Evolutionary conservation across 1,140 invertebrate species (phyloP).

Genomic region (Zeugodacus cucurbitae): DNA sequence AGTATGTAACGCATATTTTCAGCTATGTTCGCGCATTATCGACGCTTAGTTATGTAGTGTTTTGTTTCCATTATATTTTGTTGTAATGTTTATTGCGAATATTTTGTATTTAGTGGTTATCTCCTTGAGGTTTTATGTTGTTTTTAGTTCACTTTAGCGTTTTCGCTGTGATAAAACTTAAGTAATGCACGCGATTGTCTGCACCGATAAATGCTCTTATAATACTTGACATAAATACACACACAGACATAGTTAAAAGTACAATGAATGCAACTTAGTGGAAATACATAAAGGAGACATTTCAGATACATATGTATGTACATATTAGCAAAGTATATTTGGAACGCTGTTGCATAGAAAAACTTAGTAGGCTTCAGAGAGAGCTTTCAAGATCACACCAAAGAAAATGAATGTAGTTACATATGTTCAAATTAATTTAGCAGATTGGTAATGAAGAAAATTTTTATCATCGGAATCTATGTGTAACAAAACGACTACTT

Average conservation of each 20-base stretch:
- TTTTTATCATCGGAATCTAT: no score
- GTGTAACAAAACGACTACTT: no score
- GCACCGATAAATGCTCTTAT: neutral
- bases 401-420: no score
- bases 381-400: no score
- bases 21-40: neutral
- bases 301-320: neutral
- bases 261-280: neutral
- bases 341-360: neutral
- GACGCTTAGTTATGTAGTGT: neutral
- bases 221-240: neutral
- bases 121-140: neutral
- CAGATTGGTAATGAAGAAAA: no score
- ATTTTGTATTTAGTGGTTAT: neutral
- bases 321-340: neutral
- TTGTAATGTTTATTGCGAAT: neutral
- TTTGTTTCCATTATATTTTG: neutral
- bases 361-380: no score
- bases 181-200: constrained; percentile 14
- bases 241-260: neutral
- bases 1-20: neutral
- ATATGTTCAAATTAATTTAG: no score
- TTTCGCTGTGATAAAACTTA: constrained; percentile 22
- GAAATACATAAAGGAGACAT: neutral
- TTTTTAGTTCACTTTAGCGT: neutral